Base-by-base conservation (phyloP, 2,113 vertebrate species). In the Suncus etruscus region DNA sequence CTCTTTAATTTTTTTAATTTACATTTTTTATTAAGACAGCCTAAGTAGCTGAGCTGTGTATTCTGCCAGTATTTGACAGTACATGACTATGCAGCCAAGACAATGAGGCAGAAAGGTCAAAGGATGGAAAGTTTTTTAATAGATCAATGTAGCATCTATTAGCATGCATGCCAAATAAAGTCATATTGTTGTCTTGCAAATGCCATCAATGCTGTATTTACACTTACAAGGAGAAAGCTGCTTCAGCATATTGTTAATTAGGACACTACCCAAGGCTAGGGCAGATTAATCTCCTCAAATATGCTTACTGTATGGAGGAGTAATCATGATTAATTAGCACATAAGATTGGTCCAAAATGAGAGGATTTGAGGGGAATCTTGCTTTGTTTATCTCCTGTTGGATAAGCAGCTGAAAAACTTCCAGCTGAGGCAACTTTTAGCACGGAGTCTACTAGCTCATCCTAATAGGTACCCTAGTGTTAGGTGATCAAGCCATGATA, bases 191-290 rank as follows among this genome's bases (percentile, higher is more conserved):
- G 68, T 75, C 70, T 82, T 83, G 48, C 77, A 88, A 95, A 65
- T 89, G 85, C 63, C n/a, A 69, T 80, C 31, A 8, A 18, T 51
- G 84, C 92, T 92, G 91, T 95, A 72, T 95, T 87, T 94, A 94
- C 91, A 95, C 83, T 95, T 94, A 89, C 50, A 93, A 95, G 92
- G 83, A 95, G 65, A 80, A 91, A 5, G 93, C 95, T 95, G 93
- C 88, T 95, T 97, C 97, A 97, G 97, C 96, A 94, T 83, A 95
- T 95, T 94, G 81, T 92, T 97, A 98, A 98, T 97, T 97, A 98
- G 94, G 89, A 85, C 45, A 84, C 87, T 95, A 95, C 91, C 86
- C 6, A 15, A 96, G 95, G 90, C 94, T 91, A 83, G 96, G 87
- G 91, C 94, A 96, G 73, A 97, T 98, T 96, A 97, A 97, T 98